phyloP scores from a whole-genome alignment of 23 tunicate species.

The Halocynthia roretzi region DNA sequence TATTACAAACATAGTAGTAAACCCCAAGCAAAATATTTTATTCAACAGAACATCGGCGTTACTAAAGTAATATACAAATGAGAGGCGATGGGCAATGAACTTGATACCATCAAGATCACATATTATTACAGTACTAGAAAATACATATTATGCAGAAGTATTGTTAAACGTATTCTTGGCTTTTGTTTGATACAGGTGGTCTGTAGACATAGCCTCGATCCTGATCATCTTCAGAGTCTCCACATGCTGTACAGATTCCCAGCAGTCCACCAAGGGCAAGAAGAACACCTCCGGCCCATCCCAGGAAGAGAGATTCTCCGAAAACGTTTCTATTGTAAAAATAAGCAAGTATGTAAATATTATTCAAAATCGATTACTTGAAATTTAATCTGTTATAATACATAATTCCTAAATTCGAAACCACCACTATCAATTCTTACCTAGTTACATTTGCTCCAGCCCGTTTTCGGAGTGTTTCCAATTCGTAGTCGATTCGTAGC shows the following conservation, averaged over 20 bases:
- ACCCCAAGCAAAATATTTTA: no score
- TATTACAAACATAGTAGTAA: no score
- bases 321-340: conserved; percentile 40
- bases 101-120: no score
- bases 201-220: conserved; percentile 67
- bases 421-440: conserved; percentile 6
- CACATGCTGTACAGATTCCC: conserved; percentile 65
- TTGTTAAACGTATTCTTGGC: conserved; percentile 64
- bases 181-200: conserved; percentile 38
- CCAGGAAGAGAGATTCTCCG: conserved; percentile 69
- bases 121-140: no score
- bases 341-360: background rate
- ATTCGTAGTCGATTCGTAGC: conserved; percentile 50
- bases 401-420: background rate
- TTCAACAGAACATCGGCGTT: no score
- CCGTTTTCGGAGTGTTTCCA: conserved; percentile 35
- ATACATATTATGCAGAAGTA: background rate
- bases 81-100: no score
- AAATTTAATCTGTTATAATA: background rate
- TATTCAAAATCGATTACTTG: background rate
- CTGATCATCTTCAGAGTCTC: conserved; percentile 34
- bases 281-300: conserved; percentile 74
- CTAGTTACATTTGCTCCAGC: conserved; percentile 23
- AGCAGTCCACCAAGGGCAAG: conserved; percentile 47
- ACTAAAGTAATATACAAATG: no score